Percentiles rank a stretch among this genome's conserved stretches.
Evolutionary conservation across 2,113 vertebrate species (phyloP).

Genomic region (Charina bottae): DNA sequence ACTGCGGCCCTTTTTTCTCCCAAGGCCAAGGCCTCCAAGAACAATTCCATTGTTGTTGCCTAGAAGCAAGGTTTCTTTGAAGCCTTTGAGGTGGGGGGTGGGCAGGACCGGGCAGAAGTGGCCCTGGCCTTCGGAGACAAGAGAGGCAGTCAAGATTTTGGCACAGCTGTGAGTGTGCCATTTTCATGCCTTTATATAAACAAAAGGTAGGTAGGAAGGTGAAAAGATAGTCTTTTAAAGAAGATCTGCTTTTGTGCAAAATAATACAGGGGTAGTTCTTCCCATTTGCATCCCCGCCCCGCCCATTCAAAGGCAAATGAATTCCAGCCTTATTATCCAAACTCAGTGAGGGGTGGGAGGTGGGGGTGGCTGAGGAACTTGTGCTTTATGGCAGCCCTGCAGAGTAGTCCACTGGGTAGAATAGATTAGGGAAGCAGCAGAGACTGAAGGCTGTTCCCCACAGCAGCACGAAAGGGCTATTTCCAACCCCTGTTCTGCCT

Average conservation of each 20-base stretch:
- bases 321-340: background rate
- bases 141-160: background rate
- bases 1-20: conserved; percentile 13
- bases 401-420: background rate
- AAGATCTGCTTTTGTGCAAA: background rate
- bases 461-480: background rate
- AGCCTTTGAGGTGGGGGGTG: background rate
- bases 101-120: background rate
- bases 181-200: background rate
- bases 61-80: background rate
- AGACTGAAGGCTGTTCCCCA: background rate
- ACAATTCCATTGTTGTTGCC: background rate
- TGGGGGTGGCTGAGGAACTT: background rate
- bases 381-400: background rate
- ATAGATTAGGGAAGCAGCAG: background rate
- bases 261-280: background rate
- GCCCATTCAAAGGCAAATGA: background rate
- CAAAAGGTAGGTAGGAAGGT: background rate
- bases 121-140: background rate
- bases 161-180: background rate
- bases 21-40: background rate
- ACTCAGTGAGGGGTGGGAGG: background rate
- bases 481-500: background rate
- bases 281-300: background rate
- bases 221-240: background rate